Base-by-base conservation (phyloP, 1,140 invertebrate species). In the Camponotus pennsylvanicus region DNA sequence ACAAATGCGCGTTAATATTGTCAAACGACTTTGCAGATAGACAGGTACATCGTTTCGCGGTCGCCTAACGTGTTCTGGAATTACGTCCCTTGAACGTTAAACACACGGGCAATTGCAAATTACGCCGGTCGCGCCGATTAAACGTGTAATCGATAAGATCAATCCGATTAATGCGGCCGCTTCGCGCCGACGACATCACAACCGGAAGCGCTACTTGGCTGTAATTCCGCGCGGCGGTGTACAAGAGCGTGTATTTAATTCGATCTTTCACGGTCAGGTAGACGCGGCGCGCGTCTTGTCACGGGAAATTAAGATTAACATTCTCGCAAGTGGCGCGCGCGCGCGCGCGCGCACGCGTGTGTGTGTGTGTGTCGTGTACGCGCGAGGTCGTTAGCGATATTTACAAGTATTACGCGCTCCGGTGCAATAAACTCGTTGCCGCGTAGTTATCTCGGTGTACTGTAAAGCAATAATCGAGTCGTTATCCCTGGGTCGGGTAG, bases 241-340 rank as follows among this genome's bases (percentile, higher is more conserved):
- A 61, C 57, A 45, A 45, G 88, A 77, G 70, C 87, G 75, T 52
- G 85, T 88, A 89, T 89, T 52, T 89, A 89, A 89, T 89, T 89
- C 88, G 89, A 89, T 89, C 88, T 86, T 89, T 89, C 88, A 89
- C 88, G 88, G 77, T 77, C 88, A 90, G 88, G 89, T 90, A 90
- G 88, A 52, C 88, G 34, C 15, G 49, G 49, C 49, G 69, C 78
- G 57, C 63, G 70, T 57, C 89, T 90, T 90, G 89, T 90, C 89
- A 88, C 89, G 83, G 78, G 89, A 88, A 90, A 90, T 90, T 90
- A 90, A 90, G 89, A 90, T 90, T 90, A 90, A 90, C 89, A 90
- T 90, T 86, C 49, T 52, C 86, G 86, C 83, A 88, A 75, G 86
- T 79, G 64, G 61, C 82, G 66, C 88, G 89, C 86, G 86, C 18